Evolutionary conservation across 2,113 vertebrate genomes (phyloP).

Genomic region (Artemisiospiza belli): DNA sequence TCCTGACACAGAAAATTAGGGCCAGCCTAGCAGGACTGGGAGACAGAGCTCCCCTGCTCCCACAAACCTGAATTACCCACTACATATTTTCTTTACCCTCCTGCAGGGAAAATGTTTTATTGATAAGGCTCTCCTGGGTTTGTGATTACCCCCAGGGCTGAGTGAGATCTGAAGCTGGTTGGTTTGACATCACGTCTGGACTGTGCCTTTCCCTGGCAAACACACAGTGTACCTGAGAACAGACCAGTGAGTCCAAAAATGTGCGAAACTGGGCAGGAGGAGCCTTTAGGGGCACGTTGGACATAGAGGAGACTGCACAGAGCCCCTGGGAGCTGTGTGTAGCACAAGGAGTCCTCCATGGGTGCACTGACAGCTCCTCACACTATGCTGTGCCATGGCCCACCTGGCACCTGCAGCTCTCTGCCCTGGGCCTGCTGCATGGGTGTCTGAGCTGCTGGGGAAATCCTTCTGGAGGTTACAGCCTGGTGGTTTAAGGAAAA

Average conservation of each 20-base stretch:
- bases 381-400: accelerated
- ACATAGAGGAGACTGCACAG: neutral
- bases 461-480: neutral
- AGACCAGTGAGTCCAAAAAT: neutral
- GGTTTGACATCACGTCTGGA: slow-evolving; percentile 2
- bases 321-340: neutral
- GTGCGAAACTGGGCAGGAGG: neutral
- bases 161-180: neutral
- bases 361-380: neutral
- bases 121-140: slow-evolving; percentile 10
- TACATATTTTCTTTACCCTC: slow-evolving; percentile 1
- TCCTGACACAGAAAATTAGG: neutral
- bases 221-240: neutral
- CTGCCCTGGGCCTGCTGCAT: neutral
- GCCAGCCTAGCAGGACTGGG: neutral
- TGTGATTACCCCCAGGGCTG: neutral
- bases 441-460: neutral
- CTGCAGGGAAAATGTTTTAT: slow-evolving; percentile 28
- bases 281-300: neutral
- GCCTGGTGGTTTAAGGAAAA: neutral
- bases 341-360: neutral
- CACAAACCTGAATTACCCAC: neutral
- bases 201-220: neutral
- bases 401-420: neutral
- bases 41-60: neutral